Conservation (phyloP, 35 echinoderm and acorn worm species). For the Patiria miniata region DNA sequence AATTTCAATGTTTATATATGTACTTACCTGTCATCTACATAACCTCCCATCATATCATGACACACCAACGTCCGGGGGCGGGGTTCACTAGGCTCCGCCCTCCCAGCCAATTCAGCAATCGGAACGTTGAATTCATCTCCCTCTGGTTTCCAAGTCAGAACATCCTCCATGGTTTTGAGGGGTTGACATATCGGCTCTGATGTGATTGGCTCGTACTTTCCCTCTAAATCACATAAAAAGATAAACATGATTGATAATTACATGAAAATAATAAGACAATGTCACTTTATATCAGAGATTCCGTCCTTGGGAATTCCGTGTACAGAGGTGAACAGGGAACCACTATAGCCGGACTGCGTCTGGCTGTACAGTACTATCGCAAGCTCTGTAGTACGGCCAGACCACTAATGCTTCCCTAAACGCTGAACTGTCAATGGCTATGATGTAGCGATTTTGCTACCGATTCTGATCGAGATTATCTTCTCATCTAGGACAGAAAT, state of each 20-base stretch:
- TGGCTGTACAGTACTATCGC: too few relatives aligned
- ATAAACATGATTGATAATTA: neutral
- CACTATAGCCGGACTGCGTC: too few relatives aligned
- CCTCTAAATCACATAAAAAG: slow-evolving; percentile 24
- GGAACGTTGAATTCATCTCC: slow-evolving; percentile 85
- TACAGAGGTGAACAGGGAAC: neutral
- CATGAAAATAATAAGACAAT: neutral
- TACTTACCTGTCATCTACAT: slow-evolving; percentile 82
- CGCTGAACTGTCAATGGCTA: too few relatives aligned
- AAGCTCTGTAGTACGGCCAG: too few relatives aligned
- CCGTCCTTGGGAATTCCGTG: neutral
- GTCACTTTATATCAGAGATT: neutral
- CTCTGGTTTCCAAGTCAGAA: slow-evolving; percentile 80
- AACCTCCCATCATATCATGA: slow-evolving; percentile 98
- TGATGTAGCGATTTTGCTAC: too few relatives aligned
- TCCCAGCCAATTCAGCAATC: slow-evolving; percentile 37
- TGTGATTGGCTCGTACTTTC: slow-evolving; percentile 75
- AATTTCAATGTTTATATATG: neutral
- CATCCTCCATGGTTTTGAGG: slow-evolving; percentile 74
- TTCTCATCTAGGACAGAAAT: too few relatives aligned
- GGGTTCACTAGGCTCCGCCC: slow-evolving; percentile 22
- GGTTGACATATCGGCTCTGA: slow-evolving; percentile 88
- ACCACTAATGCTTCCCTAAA: too few relatives aligned
- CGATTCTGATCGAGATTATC: too few relatives aligned
- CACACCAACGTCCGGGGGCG: slow-evolving; percentile 86